Base-by-base conservation (phyloP, 2,888 invertebrate species). In the Colletes collaris region DNA sequence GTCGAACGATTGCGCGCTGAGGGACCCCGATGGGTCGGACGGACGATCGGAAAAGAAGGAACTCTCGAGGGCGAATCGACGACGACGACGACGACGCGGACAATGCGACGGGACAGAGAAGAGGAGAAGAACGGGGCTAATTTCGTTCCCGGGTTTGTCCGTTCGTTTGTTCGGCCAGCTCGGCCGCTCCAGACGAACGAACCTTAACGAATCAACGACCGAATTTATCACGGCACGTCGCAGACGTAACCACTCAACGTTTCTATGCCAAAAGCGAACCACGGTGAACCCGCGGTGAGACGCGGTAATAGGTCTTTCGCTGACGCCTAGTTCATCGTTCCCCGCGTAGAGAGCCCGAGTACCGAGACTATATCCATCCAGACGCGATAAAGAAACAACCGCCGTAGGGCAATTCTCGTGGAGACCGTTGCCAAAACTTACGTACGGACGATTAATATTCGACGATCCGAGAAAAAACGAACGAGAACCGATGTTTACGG, bases 191-290 rank as follows among this genome's bases (percentile, higher is more conserved):
- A 69, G 76, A 76, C 68, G 75, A 60, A 70, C 71, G 72, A 79
- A 76, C 62, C 67, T 77, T 71, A 79, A 79, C 77, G 79, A 79
- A 79, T 79, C 77, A 79, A 79, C 79, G 79, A 79, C 77, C 79
- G 71, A 79, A 79, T 79, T 79, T 77, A 78, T 77, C 77, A 79
- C 71, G 62, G 79, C 77, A 64, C 67, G 67, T 63, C 79, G 77
- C 71, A 63, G 71, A 67, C 79, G 77, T 65, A 64, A 77, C 79
- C 77, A 67, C 70, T 77, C 79, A 63, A 58, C 77, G 71, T 72
- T 70, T 76, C 76, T 52, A 60, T 40, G 16, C 27, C 52, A 63
- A 69, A 64, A 77, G 68, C 49, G 76, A 55, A n/a, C 55, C 44
- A 10, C 67, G 72, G 55, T 55, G 53, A 59, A 53, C 27, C 63